Conservation (phyloP, 2,113 vertebrate species). For the Ophthalmolycus amberensis region DNA sequence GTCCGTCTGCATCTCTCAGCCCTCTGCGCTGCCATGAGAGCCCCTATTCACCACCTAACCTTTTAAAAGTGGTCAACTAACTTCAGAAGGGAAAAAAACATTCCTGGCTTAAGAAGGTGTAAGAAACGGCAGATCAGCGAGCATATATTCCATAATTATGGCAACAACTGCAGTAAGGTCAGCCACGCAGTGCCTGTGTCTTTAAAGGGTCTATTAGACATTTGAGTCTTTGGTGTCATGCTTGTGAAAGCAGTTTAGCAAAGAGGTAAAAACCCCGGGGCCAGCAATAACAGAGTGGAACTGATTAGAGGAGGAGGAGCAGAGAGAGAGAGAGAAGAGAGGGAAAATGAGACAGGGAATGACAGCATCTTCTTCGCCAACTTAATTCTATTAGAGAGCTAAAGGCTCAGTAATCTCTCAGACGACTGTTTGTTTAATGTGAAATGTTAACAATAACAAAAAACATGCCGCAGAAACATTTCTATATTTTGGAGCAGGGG, state of each 20-base stretch:
- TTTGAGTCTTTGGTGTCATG: slow-evolving; percentile 74
- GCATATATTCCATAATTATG: slow-evolving; percentile 56
- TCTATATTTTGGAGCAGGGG: slow-evolving; percentile 20
- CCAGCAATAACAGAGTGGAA: slow-evolving; percentile 81
- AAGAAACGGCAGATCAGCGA: slow-evolving; percentile 55
- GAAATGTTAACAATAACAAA: slow-evolving; percentile 69
- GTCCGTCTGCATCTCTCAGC: slow-evolving; percentile 40
- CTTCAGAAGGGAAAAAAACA: slow-evolving; percentile 56
- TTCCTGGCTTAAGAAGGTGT: slow-evolving; percentile 60
- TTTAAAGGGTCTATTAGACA: slow-evolving; percentile 60
- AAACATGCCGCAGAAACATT: slow-evolving; percentile 30
- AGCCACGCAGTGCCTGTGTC: slow-evolving; percentile 50
- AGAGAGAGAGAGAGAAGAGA: slow-evolving; percentile 46
- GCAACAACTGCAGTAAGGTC: slow-evolving; percentile 58
- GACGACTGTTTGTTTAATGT: slow-evolving; percentile 45
- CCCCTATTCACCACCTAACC: slow-evolving; percentile 63
- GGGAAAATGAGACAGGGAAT: slow-evolving; percentile 74
- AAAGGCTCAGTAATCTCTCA: slow-evolving; percentile 57
- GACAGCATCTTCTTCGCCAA: slow-evolving; percentile 82
- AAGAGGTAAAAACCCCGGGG: slow-evolving; percentile 73
- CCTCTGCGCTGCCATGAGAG: slow-evolving; percentile 28
- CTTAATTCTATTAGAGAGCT: slow-evolving; percentile 78
- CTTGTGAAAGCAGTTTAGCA: slow-evolving; percentile 80
- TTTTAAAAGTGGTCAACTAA: slow-evolving; percentile 61
- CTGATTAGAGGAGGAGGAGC: slow-evolving; percentile 72